These are phyloP conservation scores for Pseudomyrmex concolor DNA, from an alignment of 1,140 invertebrate genomes.

Conservation along the genomic window DNA sequence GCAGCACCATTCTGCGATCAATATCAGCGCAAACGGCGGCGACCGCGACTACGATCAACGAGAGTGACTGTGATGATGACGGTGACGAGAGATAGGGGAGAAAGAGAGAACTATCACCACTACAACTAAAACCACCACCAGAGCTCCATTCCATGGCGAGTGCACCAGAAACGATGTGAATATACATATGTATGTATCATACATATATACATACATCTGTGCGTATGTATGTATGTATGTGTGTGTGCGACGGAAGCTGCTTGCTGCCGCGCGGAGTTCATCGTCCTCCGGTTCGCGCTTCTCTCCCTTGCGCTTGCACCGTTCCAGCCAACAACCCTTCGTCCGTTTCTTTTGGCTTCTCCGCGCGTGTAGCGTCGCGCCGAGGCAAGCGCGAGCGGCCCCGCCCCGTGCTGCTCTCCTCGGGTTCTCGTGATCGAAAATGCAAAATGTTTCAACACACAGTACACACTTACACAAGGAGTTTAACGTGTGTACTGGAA, in stretches of 20 bases:
- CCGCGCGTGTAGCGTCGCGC: conserved; percentile 22
- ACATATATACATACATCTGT: not conserved
- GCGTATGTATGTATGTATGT: not conserved
- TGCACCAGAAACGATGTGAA: too few species aligned
- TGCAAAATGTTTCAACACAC: not conserved
- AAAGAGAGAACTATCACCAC: conserved; percentile 24
- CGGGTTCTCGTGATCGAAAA: conserved; percentile 25
- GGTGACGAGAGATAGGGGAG: conserved; percentile 25
- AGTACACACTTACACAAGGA: not conserved
- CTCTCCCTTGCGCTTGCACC: conserved; percentile 52
- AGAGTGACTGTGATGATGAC: conserved; percentile 68
- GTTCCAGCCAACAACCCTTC: conserved; percentile 45
- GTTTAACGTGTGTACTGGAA: too few species aligned
- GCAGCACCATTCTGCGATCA: conserved; percentile 67
- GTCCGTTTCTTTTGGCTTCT: conserved; percentile 53
- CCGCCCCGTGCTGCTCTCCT: conserved; percentile 35
- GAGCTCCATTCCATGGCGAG: too few species aligned
- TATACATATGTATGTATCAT: not conserved
- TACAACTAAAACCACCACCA: not conserved
- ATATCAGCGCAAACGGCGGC: conserved; percentile 67
- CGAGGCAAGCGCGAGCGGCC: conserved; percentile 11
- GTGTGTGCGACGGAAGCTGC: conserved; percentile 80
- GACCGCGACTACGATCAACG: conserved; percentile 68
- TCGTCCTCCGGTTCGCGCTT: conserved; percentile 74
- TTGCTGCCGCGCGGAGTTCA: conserved; percentile 77